phyloP scores from a whole-genome alignment of 2,888 invertebrate genomes.

The Petrophora chlorosata region DNA sequence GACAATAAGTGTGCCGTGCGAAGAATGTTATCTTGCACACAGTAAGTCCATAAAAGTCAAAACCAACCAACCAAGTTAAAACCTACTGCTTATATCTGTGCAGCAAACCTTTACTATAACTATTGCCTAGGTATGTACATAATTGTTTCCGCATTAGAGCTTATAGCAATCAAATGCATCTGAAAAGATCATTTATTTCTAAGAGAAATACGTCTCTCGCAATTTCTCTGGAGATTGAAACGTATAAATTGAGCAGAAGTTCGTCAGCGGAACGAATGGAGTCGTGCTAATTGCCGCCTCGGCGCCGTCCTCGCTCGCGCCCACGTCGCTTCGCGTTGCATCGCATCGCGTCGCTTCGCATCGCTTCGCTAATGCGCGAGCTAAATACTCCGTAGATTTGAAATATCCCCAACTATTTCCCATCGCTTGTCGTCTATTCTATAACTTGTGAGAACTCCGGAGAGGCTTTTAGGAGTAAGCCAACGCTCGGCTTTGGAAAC shows the following conservation, averaged over 20 bases:
- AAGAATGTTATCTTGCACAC: no score
- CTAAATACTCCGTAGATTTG: constrained; percentile 41
- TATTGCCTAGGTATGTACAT: no score
- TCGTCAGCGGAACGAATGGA: constrained; percentile 19
- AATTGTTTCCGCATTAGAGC: neutral
- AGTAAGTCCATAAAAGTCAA: no score
- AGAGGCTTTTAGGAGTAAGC: constrained; percentile 43
- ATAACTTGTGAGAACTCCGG: constrained; percentile 41
- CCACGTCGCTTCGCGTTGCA: no score
- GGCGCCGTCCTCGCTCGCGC: neutral
- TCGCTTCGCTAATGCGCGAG: constrained; percentile 27
- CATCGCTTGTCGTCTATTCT: constrained; percentile 38
- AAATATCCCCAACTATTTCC: constrained; percentile 38
- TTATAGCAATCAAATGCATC: constrained; percentile 1
- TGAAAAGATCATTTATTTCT: constrained; percentile 15
- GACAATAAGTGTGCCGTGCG: no score
- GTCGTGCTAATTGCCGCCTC: constrained; percentile 28
- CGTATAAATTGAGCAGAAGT: constrained; percentile 17
- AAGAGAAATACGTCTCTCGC: neutral
- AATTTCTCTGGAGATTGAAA: constrained; percentile 5
- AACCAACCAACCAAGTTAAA: no score
- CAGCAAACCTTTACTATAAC: no score
- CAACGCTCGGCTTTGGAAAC: constrained; percentile 44
- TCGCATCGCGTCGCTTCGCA: neutral
- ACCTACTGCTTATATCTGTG: no score